Base-by-base conservation (phyloP, 2,888 invertebrate species). In the Idaea biselata region DNA sequence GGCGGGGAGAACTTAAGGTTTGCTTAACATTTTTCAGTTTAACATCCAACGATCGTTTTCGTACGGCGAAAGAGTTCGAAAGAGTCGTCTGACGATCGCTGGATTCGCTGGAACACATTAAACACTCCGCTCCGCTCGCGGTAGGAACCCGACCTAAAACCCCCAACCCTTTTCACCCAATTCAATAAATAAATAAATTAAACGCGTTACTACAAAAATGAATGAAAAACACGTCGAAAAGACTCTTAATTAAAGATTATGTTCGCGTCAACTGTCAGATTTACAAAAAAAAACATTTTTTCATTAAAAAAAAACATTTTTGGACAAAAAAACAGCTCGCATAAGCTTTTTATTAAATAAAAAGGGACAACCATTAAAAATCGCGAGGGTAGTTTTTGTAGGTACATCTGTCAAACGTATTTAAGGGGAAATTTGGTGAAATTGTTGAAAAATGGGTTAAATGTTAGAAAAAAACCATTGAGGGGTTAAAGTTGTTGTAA, bases 251-350 rank as follows among this genome's bases (percentile, higher is more conserved):
- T 91, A 88, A 89, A 89, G 91, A 92, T 92, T 92, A 91, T 87
- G 78, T 91, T 75, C 90, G 91, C 91, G 91, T 92, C 91, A 92
- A 91, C 89, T 91, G 91, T 91, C 91, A 79, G 90, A 89, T 92
- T 91, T 90, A 18, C 44, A 62, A 67, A 67, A 68, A 64, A 69
- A 59, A 56, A 68, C 44, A 70, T 69, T 77, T 78, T 76, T 72
- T 67, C 61, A 68, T 65, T 73, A 80, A 81, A 84, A 85, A 88
- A 84, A 80, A 56, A 68, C 44, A 70, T 69, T 77, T 78, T 76
- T 72, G 66, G 61, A 68, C 66, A 73, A 80, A 81, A 84, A 85
- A 88, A 84, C n/a, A 80, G 70, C 68, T 76, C 63, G 69, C 66
- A 74, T 11, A 56, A 18, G 17, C 56, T 18, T 17, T 87, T 86